These are phyloP conservation scores for Oncopodura yosiiana DNA, from an alignment of 1,140 invertebrate species.

Conservation along the genomic window DNA sequence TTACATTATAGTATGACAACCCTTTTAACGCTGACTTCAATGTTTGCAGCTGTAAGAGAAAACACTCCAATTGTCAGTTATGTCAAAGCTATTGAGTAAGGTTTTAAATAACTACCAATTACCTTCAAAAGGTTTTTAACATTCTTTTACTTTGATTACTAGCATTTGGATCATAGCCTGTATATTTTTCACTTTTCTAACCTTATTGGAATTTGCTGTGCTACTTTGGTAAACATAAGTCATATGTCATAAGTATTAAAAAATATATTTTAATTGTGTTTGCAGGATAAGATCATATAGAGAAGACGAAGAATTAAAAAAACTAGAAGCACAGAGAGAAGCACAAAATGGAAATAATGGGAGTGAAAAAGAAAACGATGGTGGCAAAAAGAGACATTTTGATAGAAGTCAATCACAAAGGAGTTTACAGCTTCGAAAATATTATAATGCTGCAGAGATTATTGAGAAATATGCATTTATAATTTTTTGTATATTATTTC, in stretches of 20 bases:
- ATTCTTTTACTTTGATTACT: slow-evolving; percentile 44
- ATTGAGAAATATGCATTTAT: slow-evolving; percentile 20
- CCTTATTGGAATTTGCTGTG: slow-evolving; percentile 63
- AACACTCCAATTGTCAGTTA: slow-evolving; percentile 28
- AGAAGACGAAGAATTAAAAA: slow-evolving; percentile 9
- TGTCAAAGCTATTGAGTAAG: slow-evolving; percentile 19
- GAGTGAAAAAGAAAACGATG: too few relatives aligned
- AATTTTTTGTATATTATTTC: slow-evolving; percentile 20
- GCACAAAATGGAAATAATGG: too few relatives aligned
- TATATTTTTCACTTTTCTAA: slow-evolving; percentile 60
- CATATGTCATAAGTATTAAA: not conserved
- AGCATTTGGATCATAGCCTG: slow-evolving; percentile 62
- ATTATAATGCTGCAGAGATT: slow-evolving; percentile 4
- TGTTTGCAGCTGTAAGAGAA: slow-evolving; percentile 22
- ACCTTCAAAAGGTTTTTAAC: too few relatives aligned
- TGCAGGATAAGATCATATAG: slow-evolving; percentile 6
- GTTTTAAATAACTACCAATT: too few relatives aligned
- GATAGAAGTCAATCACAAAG: too few relatives aligned
- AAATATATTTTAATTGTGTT: not conserved
- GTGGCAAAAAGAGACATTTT: too few relatives aligned
- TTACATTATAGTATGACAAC: too few relatives aligned
- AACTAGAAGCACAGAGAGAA: too few relatives aligned
- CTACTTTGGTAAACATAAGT: slow-evolving; percentile 41
- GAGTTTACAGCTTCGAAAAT: not conserved
- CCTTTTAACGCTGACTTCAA: slow-evolving; percentile 17